Conservation (phyloP, 2,113 vertebrate species). For the Climacteris rufus region DNA sequence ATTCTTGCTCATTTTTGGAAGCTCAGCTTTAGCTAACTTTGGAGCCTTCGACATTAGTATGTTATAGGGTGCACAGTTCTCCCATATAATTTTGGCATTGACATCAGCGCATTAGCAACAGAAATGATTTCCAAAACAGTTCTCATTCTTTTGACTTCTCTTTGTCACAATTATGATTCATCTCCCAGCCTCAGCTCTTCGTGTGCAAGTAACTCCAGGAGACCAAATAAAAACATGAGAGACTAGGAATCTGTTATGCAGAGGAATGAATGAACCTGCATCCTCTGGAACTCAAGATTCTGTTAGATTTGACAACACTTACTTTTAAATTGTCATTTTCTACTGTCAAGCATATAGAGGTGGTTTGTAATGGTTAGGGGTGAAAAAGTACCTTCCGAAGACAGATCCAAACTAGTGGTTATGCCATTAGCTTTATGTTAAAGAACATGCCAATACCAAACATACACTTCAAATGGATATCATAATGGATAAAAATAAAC, state of each 20-base stretch:
- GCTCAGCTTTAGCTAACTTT: neutral
- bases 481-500: neutral
- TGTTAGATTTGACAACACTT: neutral
- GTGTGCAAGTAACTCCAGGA: neutral
- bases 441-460: neutral
- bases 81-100: neutral
- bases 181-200: neutral
- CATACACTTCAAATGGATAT: neutral
- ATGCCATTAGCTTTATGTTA: neutral
- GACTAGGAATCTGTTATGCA: neutral
- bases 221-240: neutral
- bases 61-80: neutral
- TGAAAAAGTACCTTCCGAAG: neutral
- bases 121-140: neutral
- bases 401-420: neutral
- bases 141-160: neutral
- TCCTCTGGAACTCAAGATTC: neutral
- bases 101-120: neutral
- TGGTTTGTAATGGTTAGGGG: neutral
- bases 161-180: slow-evolving; percentile 13
- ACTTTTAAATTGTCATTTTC: neutral
- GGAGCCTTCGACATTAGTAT: neutral
- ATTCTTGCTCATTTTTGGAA: neutral
- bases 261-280: neutral
- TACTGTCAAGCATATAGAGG: neutral